Base-by-base conservation (phyloP, 2,888 invertebrate genomes). In the Disparrhopalites patrizii region DNA sequence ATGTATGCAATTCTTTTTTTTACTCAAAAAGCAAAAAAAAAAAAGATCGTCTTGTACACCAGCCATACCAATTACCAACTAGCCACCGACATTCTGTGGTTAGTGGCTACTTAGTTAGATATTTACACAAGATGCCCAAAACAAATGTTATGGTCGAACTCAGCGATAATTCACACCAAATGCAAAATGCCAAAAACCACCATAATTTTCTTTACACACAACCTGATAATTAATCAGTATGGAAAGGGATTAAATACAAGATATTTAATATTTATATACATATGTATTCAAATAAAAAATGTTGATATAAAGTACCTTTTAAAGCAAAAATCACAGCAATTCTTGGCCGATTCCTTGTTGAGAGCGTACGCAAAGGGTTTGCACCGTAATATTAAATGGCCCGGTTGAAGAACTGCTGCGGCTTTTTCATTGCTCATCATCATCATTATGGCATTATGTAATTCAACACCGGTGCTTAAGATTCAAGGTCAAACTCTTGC, bases 311-410 rank as follows among this genome's bases (percentile, higher is more conserved):
- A 82, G 83, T 82, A 90, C 90, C 83, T 85, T 76, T 82, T 82
- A 68, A 90, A 84, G 77, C 92, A 92, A 79, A 84, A 83, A 78
- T 92, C 91, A 80, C 92, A 92, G 70, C 86, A 81, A 76, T 83
- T 83, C 40, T 85, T 84, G 71, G 86, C 85, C 76, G 86, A 85
- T 75, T 87, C 87, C 0, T 87, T 86, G 70, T 85, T 87, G 2
- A 92, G 79, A 43, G 86, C 85, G 78, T 84, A 89, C 1, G 84
- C 87, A 79, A 91, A 91, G 0, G 91, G 91, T 76, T 88, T 84
- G 76, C 89, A 89, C 40, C 83, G 84, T 52, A 88, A 79, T 66
- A 91, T 83, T 30, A 87, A 80, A 75, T 86, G 85, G 27, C 90
- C 90, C 28, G 84, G 81, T 77, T 83, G 83, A 65, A 86, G 81